These are phyloP conservation scores for Saccopteryx leptura DNA, from an alignment of 2,113 vertebrate species.

Conservation along the genomic window DNA sequence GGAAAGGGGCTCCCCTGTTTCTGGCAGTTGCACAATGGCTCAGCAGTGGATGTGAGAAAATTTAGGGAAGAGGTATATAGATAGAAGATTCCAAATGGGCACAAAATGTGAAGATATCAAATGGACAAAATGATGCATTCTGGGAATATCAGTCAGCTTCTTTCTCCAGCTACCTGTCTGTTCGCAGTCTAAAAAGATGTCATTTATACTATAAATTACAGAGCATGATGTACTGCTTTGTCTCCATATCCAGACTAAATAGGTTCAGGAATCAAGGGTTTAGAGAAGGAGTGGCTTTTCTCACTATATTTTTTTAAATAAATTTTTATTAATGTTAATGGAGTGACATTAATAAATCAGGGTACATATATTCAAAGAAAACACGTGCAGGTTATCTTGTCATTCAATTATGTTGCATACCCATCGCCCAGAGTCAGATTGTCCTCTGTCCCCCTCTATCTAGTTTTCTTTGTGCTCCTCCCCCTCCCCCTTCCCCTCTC, in stretches of 20 bases:
- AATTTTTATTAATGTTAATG: too few relatives aligned
- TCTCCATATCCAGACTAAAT: neutral
- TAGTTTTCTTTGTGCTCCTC: too few relatives aligned
- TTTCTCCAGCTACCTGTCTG: slow-evolving; percentile 1
- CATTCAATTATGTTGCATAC: too few relatives aligned
- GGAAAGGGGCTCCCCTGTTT: neutral
- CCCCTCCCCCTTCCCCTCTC: too few relatives aligned
- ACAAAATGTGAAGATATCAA: neutral
- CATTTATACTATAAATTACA: slow-evolving; percentile 8
- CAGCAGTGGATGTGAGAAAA: neutral
- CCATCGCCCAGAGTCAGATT: too few relatives aligned
- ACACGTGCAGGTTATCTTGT: too few relatives aligned
- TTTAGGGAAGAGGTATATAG: neutral
- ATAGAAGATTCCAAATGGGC: neutral
- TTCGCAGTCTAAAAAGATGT: neutral
- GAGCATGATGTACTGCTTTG: neutral
- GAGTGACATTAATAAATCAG: too few relatives aligned
- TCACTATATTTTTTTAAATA: neutral
- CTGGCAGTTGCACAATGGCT: neutral
- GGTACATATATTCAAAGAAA: too few relatives aligned
- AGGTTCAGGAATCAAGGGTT: neutral
- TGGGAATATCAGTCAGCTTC: neutral
- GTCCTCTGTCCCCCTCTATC: too few relatives aligned
- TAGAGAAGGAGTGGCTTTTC: neutral
- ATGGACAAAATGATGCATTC: neutral